Conservation (phyloP, 37 sponge, comb jelly and placozoan genomes). For the Sycon ciliatum region DNA sequence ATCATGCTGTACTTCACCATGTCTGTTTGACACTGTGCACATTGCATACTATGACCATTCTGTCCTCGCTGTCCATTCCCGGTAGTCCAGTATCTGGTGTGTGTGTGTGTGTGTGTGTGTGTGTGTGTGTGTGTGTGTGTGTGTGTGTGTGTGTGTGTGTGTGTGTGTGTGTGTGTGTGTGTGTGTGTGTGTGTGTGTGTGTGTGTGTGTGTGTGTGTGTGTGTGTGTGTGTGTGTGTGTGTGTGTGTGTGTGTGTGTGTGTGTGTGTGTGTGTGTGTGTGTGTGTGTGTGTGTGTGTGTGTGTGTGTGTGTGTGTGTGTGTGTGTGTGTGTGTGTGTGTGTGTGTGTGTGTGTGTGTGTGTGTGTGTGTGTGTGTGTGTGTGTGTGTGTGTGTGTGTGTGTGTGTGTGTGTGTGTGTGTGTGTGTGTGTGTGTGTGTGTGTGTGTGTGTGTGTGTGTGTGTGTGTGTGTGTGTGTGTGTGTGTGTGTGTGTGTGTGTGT, state of each 20-base stretch:
- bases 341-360: conserved; percentile 33
- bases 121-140: neutral
- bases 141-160: neutral
- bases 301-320: conserved; percentile 25
- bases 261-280: conserved; percentile 28
- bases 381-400: conserved; percentile 15
- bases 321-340: conserved; percentile 31
- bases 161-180: conserved; percentile 5
- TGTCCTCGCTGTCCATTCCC: no score
- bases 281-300: conserved; percentile 26
- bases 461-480: conserved; percentile 14
- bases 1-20: no score
- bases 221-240: neutral
- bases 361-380: conserved; percentile 35
- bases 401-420: conserved; percentile 12
- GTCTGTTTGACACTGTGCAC: no score
- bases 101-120: conserved; percentile 5
- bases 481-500: conserved; percentile 5
- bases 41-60: no score
- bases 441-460: conserved; percentile 25
- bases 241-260: neutral
- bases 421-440: conserved; percentile 29
- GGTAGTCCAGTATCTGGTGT: no score
- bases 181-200: neutral
- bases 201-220: conserved; percentile 5